Conservation (phyloP, 2,797 vertebrate genomes). For the Masticophis lateralis region DNA sequence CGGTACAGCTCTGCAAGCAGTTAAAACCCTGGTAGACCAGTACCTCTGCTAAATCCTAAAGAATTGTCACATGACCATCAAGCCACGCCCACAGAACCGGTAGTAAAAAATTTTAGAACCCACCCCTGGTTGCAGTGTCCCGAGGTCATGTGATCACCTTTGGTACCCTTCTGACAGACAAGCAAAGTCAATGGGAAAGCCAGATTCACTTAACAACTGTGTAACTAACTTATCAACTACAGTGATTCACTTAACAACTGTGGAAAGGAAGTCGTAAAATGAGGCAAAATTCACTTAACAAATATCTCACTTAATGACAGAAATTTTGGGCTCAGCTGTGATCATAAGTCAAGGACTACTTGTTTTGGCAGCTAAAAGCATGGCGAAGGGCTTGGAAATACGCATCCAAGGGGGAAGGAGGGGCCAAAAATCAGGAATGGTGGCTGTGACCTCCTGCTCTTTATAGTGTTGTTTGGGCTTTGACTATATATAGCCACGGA, state of each 20-base stretch:
- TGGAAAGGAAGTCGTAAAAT: background rate
- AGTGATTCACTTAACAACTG: background rate
- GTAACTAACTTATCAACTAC: background rate
- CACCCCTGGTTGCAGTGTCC: background rate
- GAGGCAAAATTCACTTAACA: background rate
- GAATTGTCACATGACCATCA: too few species aligned
- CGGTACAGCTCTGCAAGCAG: too few species aligned
- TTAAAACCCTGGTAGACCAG: too few species aligned
- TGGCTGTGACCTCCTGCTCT: background rate
- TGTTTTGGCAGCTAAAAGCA: background rate
- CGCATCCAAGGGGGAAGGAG: background rate
- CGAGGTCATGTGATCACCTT: background rate
- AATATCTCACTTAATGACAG: background rate
- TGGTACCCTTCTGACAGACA: background rate
- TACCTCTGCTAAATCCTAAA: too few species aligned
- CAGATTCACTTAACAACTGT: background rate
- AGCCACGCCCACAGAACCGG: too few species aligned
- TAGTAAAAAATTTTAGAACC: too few species aligned
- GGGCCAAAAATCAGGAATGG: background rate
- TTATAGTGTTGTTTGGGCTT: background rate
- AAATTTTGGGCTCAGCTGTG: background rate
- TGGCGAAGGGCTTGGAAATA: background rate
- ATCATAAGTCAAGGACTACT: background rate
- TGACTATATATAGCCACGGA: background rate
- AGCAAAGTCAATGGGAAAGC: background rate